These are phyloP conservation scores for Artemisiospiza belli DNA, from an alignment of 2,113 vertebrate genomes.

Conservation along the genomic window DNA sequence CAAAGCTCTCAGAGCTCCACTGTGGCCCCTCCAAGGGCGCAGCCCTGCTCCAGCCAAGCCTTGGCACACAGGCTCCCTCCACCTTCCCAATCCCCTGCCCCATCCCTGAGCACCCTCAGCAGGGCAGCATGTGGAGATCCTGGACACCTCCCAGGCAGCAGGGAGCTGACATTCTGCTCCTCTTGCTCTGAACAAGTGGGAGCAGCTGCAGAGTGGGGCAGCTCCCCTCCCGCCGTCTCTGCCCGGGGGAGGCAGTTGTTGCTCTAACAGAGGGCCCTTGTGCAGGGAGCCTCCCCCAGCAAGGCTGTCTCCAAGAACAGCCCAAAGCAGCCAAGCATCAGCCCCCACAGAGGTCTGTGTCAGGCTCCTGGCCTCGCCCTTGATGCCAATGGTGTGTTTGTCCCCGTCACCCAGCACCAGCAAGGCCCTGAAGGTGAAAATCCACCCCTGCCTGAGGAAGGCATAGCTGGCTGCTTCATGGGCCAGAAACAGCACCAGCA, in stretches of 20 bases:
- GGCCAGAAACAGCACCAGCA: not conserved
- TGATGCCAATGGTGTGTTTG: not conserved
- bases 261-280: conserved; percentile 48
- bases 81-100: not conserved
- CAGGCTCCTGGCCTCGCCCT: rapidly evolving
- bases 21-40: rapidly evolving
- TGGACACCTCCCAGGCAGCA: not conserved
- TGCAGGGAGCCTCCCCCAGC: not conserved
- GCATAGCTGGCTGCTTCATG: rapidly evolving
- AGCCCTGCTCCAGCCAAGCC: not conserved
- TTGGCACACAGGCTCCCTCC: not conserved
- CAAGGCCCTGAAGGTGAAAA: not conserved
- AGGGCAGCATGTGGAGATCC: rapidly evolving
- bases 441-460: not conserved
- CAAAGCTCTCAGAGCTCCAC: not conserved
- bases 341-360: not conserved
- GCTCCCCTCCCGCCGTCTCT: not conserved
- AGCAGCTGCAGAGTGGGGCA: conserved; percentile 46
- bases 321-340: not conserved
- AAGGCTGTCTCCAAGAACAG: not conserved
- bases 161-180: not conserved
- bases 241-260: not conserved
- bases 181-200: not conserved
- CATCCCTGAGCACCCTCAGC: not conserved
- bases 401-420: not conserved